Conservation (phyloP, 2,113 vertebrate genomes). For the Trematocara zebra region DNA sequence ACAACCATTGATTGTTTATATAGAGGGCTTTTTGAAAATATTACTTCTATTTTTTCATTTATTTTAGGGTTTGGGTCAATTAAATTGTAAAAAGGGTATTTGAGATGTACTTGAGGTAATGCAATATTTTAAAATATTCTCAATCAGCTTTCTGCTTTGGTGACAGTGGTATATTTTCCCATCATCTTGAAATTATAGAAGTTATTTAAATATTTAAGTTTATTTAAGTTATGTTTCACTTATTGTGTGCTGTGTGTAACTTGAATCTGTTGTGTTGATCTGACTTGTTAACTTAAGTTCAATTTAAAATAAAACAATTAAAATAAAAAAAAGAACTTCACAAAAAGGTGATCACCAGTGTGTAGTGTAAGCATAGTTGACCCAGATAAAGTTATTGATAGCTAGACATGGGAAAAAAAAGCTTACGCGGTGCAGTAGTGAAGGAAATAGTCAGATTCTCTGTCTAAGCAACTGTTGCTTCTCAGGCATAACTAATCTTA, state of each 20-base stretch:
- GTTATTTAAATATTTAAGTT: not conserved
- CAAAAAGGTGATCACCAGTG: not conserved
- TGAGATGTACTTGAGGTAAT: not conserved
- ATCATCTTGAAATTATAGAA: not conserved
- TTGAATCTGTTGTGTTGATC: not conserved
- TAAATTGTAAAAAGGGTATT: not conserved
- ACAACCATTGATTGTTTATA: not conserved
- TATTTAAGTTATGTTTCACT: not conserved
- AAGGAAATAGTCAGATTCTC: not conserved
- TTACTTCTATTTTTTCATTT: not conserved
- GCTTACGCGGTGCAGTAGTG: not conserved
- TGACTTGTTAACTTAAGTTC: not conserved
- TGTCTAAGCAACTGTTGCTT: not conserved
- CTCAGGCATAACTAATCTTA: not conserved
- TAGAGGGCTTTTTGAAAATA: not conserved
- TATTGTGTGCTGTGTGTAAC: not conserved
- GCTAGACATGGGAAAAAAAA: not conserved
- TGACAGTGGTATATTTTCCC: not conserved
- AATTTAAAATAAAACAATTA: not conserved
- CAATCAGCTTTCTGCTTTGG: not conserved
- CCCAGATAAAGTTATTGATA: not conserved
- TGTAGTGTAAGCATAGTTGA: not conserved
- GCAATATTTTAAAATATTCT: not conserved
- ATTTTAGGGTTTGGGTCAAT: not conserved
- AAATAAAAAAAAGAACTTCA: not conserved